phyloP scores from a whole-genome alignment of 2,888 invertebrate genomes.

The Oscheius onirici region DNA sequence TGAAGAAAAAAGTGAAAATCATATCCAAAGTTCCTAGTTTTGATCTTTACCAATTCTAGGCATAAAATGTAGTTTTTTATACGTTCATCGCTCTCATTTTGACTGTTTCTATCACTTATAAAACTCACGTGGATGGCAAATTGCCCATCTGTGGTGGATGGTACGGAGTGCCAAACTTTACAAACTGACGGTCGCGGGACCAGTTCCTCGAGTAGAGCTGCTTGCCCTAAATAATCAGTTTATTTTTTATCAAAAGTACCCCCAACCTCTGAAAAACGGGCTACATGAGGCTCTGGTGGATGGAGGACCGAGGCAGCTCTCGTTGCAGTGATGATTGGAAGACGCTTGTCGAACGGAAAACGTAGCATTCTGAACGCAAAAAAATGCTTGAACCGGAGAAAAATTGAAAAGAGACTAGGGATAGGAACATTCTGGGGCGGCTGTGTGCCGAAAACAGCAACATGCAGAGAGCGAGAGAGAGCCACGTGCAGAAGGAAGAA shows the following conservation, averaged over 20 bases:
- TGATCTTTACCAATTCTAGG: too few relatives aligned
- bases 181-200: constrained; percentile 43
- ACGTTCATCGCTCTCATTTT: too few relatives aligned
- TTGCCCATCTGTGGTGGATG: constrained; percentile 1
- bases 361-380: constrained; percentile 10
- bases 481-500: too few relatives aligned
- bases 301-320: neutral
- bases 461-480: neutral
- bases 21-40: too few relatives aligned
- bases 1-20: too few relatives aligned
- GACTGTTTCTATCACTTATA: too few relatives aligned
- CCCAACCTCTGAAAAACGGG: neutral
- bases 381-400: neutral
- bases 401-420: neutral
- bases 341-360: neutral
- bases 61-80: too few relatives aligned
- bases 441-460: neutral
- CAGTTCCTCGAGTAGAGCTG: constrained; percentile 44
- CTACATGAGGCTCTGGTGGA: constrained; percentile 7
- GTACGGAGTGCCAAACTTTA: constrained; percentile 27
- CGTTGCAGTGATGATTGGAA: neutral
- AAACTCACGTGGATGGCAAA: neutral
- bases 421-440: neutral
- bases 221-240: constrained; percentile 32
- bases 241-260: neutral